Evolutionary conservation across 1,140 invertebrate genomes (phyloP), one percentile per base, ranked within the genome.

Genomic region (Rhagoletis pomonella): DNA sequence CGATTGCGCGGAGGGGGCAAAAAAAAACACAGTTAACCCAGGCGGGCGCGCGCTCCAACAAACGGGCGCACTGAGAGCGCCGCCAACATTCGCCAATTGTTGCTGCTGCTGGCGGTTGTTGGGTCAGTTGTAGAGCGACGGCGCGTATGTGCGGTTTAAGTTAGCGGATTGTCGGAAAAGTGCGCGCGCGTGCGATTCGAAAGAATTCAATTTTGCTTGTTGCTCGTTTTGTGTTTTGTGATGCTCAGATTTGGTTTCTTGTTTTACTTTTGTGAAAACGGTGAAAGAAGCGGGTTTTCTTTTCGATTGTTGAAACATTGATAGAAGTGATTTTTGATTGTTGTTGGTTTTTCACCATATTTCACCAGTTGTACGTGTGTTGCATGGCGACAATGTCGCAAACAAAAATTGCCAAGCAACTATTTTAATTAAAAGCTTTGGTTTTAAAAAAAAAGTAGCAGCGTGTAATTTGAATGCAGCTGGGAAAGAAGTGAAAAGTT

Each of bases 271-370:
- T 50, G 73, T 81, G 73, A 81, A 81, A 81, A 81, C 19, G n/a
- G 73, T 81, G 73, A 81, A 81, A 55, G n/a, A 81, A 81, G 73
- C 73, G 44, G n/a, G 50, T 81, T 81, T 81, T 50, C 73, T 81
- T 81, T 81, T 81, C 73, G 73, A 81, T 81, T 81, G 73, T 81
- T 81, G 29, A 0, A 29, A 55, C 47, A n/a, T 19, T 81, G 73
- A 81, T 81, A 81, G 29, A 81, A 81, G 73, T 55, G 73, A 81
- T 81, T 81, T 81, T 73, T 12, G 42, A 47, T 47, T 81, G 73
- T 81, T 50, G 50, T 29, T 81, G 14, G n/a, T 55, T 10, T 9
- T 81, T 81, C 47, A 5, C 44, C 39, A 67, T 19, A 29, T 81
- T 50, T 12, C 9, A 29, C 5, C 3, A 47, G 67, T 14, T 62